Base-by-base conservation (phyloP, 2,113 vertebrate genomes). In the Galeopterus variegatus region DNA sequence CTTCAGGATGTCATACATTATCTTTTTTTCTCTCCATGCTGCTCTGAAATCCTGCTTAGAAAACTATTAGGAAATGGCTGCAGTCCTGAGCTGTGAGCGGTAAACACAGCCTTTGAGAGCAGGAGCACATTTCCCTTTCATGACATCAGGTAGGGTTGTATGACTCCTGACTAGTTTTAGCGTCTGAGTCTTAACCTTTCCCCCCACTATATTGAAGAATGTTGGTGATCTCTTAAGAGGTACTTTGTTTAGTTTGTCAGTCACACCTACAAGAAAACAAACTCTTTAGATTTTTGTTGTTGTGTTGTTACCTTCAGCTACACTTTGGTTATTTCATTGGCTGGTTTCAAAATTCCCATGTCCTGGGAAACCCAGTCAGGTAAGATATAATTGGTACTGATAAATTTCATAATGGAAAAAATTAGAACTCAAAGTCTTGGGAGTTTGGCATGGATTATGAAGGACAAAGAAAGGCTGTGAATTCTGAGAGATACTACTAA, bases 31-130 rank as follows among this genome's bases (percentile, higher is more conserved):
- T 97, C 98, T 98, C 96, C 97, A 97, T 98, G 96, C 89, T 97
- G 81, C 97, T 98, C 94, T 98, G 97, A 97, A 96, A 97, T 97
- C 89, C 93, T 98, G 97, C 96, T 97, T 98, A 98, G 96, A 97
- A 97, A 97, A 97, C 96, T 97, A 77, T 97, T 97, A 97, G 97
- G 94, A 97, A 97, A 95, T 97, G 97, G 96, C 97, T 96, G 97
- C 96, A 96, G 92, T 97, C 97, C 96, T 93, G 96, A 98, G 96
- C 97, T 97, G 93, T 97, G 96, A 94, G 92, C 92, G 60, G 94
- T 97, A 97, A 95, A 94, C 97, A 97, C 97, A 97, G 98, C 97
- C 97, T 97, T 94, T 98, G 98, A 97, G 87, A 96, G 97, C 97
- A 97, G 93, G 96, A 97, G 97, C 96, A 97, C 96, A 97, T 97